Conservation (phyloP, 35 echinoderm and acorn worm species). For the Eucidaris tribuloides region DNA sequence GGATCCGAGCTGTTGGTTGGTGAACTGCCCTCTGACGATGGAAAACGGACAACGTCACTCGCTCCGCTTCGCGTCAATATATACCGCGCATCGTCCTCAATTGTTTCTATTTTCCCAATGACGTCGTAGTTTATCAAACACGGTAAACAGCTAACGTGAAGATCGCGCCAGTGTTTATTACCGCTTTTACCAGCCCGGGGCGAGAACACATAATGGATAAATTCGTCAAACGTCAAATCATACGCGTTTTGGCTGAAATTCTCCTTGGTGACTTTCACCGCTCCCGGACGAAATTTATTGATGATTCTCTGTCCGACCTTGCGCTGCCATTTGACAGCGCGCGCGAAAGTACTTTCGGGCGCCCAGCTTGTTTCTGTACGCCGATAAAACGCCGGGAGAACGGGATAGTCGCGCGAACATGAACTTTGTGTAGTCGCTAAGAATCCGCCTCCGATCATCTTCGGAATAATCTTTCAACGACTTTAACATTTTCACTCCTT, state of each 20-base stretch:
- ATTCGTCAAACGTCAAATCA: constrained; percentile 58
- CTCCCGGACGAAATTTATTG: not conserved
- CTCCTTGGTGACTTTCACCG: not conserved
- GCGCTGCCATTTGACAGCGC: constrained; percentile 52
- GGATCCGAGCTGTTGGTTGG: constrained; percentile 82
- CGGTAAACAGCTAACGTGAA: constrained; percentile 57
- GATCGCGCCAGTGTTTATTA: constrained; percentile 50
- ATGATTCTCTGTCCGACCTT: constrained; percentile 63
- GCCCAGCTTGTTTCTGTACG: constrained; percentile 86
- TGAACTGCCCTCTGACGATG: constrained; percentile 62
- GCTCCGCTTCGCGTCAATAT: constrained; percentile 50
- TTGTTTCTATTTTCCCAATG: constrained; percentile 90
- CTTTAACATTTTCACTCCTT: constrained; percentile 37
- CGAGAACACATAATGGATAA: constrained; percentile 41
- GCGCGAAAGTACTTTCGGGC: constrained; percentile 66
- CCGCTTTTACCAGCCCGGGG: constrained; percentile 8
- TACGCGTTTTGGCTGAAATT: not conserved
- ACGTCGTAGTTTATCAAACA: constrained; percentile 90
- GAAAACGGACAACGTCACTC: constrained; percentile 48
- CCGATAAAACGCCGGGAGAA: constrained; percentile 82
- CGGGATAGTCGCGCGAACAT: constrained; percentile 88
- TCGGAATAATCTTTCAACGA: constrained; percentile 30
- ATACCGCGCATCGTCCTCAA: constrained; percentile 66
- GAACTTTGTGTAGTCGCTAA: constrained; percentile 84
- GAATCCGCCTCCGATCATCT: constrained; percentile 33